Base-by-base conservation (phyloP, 2,113 vertebrate species). In the Hymenochirus boettgeri region DNA sequence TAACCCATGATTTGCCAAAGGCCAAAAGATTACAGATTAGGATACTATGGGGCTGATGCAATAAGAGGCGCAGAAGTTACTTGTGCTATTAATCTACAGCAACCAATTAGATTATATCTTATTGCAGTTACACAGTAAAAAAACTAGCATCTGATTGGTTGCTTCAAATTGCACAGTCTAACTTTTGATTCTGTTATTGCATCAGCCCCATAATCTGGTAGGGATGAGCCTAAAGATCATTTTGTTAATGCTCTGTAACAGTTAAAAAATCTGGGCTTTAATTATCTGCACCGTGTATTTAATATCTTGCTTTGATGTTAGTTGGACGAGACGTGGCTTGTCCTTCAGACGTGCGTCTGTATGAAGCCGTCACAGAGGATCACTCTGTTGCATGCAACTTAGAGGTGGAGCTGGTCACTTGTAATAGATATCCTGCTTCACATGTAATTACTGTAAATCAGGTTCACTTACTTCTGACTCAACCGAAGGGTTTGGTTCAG, bases 271-370 rank as follows among this genome's bases (percentile, higher is more conserved):
- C 25, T 18, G 13, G 11, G 29, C 18, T 57, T 55, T 57, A 35
- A 35, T 57, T 57, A 57, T 57, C 18, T 11, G 37, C 37, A 35
- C 18, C 54, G 22, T 29, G 29, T 8, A 22, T 57, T 35, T 57
- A 57, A 57, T 35, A 57, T 21, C 31, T 18, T 35, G 59, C 72
- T 74, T 73, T 82, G 74, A 83, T 75, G 54, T 57, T 19, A 22
- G 74, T 79, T 53, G 69, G 71, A 74, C 80, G 74, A 81, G 76
- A 75, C 70, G 63, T 51, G 72, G 70, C 74, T 70, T 59, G 71
- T 64, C 64, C 21, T 29, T 53, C 26, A n/a, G 72, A 61, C 72
- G 64, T 72, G 63, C 21, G 57, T 59, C 65, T 77, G 73, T 73
- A 74, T 65, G 39, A 71, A 51, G 61, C 70, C 56, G 62, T 63